A percentile compares a stretch with the other conserved stretches of the same genome.
Conservation (phyloP, 2,888 invertebrate species). For the Zaprionus lineosus region DNA sequence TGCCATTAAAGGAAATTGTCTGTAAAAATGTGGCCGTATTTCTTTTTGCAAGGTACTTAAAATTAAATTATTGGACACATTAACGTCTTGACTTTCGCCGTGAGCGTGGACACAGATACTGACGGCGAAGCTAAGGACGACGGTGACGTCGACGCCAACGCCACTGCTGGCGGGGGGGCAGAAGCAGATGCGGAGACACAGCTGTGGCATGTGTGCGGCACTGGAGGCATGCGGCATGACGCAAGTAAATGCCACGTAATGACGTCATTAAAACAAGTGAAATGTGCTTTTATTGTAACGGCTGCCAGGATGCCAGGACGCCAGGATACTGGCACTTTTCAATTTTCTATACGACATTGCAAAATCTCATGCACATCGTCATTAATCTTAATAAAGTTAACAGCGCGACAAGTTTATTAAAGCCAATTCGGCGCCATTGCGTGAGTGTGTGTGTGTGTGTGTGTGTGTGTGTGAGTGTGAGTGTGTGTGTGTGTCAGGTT, state of each 20-base stretch:
- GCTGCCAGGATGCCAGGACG: constrained; percentile 23
- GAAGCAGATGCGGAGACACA: constrained; percentile 5
- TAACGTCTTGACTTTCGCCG: constrained; percentile 72
- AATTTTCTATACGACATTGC: constrained; percentile 55
- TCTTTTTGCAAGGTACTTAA: constrained; percentile 79
- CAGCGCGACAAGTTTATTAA: constrained; percentile 75
- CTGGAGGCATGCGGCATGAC: constrained; percentile 20
- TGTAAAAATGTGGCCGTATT: constrained; percentile 78
- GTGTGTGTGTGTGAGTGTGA: constrained; percentile 1
- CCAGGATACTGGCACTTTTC: constrained; percentile 52
- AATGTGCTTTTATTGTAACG: constrained; percentile 73
- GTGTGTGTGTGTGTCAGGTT: constrained; percentile 12
- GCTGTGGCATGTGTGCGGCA: not conserved
- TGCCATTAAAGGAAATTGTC: constrained; percentile 77
- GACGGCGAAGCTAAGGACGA: no score
- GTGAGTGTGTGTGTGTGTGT: constrained; percentile 22
- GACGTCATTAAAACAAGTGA: constrained; percentile 78
- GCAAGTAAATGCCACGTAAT: constrained; percentile 75
- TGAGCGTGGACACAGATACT: constrained; percentile 34
- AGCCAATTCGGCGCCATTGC: constrained; percentile 65
- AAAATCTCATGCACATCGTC: constrained; percentile 59
- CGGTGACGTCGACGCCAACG: no score
- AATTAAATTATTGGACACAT: constrained; percentile 79
- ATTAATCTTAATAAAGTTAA: constrained; percentile 77
- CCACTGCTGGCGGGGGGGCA: constrained; percentile 2